phyloP scores from a whole-genome alignment of 2,888 invertebrate genomes.

The Leptopilina drosophilae region DNA sequence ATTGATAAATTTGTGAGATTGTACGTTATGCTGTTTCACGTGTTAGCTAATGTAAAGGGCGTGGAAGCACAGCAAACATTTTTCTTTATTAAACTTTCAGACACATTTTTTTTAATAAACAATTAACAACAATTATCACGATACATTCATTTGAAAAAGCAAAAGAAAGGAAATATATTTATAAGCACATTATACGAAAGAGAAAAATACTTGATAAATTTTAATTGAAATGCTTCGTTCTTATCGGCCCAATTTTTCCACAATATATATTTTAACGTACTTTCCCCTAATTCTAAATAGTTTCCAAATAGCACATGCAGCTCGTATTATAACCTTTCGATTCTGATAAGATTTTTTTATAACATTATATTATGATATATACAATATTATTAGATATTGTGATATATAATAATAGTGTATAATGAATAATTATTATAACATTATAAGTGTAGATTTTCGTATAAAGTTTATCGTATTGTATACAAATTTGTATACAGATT shows the following conservation, averaged over 20 bases:
- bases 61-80: conserved; percentile 48
- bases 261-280: conserved; percentile 36
- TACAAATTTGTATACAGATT: conserved; percentile 43
- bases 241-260: conserved; percentile 48
- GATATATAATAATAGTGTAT: no score
- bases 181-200: conserved; percentile 57
- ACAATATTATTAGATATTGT: no score
- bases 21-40: conserved; percentile 23
- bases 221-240: conserved; percentile 59
- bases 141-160: conserved; percentile 49
- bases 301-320: conserved; percentile 38
- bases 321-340: conserved; percentile 42
- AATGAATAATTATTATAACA: no score
- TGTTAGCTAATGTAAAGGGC: conserved; percentile 13
- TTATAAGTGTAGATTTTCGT: neutral
- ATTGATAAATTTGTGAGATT: conserved; percentile 46
- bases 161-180: conserved; percentile 55
- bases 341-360: conserved; percentile 33
- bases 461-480: neutral
- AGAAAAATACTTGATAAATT: conserved; percentile 53
- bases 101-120: conserved; percentile 40
- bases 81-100: conserved; percentile 43
- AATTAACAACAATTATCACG: conserved; percentile 47
- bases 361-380: no score
- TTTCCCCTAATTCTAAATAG: conserved; percentile 28